Evolutionary conservation across 1,140 invertebrate genomes (phyloP).

Genomic region (Anthonomus grandis): DNA sequence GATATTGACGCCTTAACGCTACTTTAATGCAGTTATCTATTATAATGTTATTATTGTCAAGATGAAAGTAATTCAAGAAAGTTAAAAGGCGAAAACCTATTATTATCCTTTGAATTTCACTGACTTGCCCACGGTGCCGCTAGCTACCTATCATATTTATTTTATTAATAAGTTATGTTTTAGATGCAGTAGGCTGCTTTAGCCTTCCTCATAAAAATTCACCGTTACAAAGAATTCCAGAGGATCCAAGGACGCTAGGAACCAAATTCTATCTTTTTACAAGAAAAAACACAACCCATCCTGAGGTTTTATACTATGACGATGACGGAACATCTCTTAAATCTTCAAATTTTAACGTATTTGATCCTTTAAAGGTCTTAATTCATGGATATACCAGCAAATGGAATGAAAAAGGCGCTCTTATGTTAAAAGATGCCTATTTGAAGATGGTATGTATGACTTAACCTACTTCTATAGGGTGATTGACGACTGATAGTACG

Average conservation of each 20-base stretch:
- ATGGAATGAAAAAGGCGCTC: slow-evolving; percentile 43
- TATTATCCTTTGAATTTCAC: too few species aligned
- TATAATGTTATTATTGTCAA: too few species aligned
- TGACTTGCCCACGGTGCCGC: too few species aligned
- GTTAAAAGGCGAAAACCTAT: too few species aligned
- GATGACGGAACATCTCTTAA: slow-evolving; percentile 51
- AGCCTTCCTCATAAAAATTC: slow-evolving; percentile 44
- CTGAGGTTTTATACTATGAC: slow-evolving; percentile 49
- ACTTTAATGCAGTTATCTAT: too few species aligned
- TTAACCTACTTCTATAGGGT: too few species aligned
- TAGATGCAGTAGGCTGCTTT: slow-evolving; percentile 46
- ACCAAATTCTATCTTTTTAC: slow-evolving; percentile 60
- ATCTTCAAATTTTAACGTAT: slow-evolving; percentile 51
- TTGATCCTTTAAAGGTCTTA: slow-evolving; percentile 57
- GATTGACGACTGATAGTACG: too few species aligned
- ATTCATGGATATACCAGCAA: slow-evolving; percentile 54
- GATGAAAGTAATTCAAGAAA: too few species aligned
- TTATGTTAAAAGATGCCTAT: slow-evolving; percentile 40
- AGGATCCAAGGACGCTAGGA: slow-evolving; percentile 46
- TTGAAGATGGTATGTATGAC: slow-evolving; percentile 43
- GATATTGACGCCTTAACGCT: too few species aligned
- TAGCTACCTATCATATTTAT: too few species aligned
- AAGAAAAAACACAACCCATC: slow-evolving; percentile 46
- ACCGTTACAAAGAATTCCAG: slow-evolving; percentile 43
- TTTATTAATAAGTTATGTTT: slow-evolving; percentile 18